phyloP scores from a whole-genome alignment of 2,888 invertebrate species.

The Shargacucullia verbasci region DNA sequence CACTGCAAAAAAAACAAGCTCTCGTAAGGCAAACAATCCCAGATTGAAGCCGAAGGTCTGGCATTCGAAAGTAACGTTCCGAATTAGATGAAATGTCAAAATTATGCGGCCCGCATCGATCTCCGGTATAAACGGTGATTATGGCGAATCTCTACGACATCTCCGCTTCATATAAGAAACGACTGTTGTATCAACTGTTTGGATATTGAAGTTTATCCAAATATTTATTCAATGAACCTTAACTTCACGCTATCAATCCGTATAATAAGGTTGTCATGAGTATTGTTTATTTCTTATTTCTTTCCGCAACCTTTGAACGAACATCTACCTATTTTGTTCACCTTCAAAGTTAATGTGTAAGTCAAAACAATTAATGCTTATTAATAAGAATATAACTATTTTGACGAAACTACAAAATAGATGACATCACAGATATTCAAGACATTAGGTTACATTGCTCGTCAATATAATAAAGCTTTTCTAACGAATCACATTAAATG shows the following conservation, averaged over 20 bases:
- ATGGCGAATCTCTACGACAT: no score
- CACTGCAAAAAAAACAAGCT: no score
- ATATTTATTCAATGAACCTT: neutral
- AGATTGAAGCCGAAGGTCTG: no score
- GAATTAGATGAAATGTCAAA: no score
- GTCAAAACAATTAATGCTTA: slow-evolving; percentile 34
- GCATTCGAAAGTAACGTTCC: no score
- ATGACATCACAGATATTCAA: slow-evolving; percentile 49
- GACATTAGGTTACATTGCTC: slow-evolving; percentile 12
- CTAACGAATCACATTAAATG: neutral
- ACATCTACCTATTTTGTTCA: slow-evolving; percentile 23
- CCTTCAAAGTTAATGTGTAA: slow-evolving; percentile 44
- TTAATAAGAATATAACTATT: slow-evolving; percentile 9
- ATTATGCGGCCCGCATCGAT: no score
- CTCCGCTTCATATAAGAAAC: no score
- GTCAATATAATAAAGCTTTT: neutral
- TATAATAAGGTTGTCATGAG: slow-evolving; percentile 1
- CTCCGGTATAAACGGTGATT: no score
- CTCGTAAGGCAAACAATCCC: no score
- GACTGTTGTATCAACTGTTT: no score
- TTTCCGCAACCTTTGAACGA: slow-evolving; percentile 6
- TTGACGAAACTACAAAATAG: slow-evolving; percentile 14
- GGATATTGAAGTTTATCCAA: neutral
- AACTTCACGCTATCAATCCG: slow-evolving; percentile 9
- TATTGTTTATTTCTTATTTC: neutral